Evolutionary conservation across 2,113 vertebrate genomes (phyloP), one percentile per base, ranked within the genome.

Genomic region (Grantiella picta): DNA sequence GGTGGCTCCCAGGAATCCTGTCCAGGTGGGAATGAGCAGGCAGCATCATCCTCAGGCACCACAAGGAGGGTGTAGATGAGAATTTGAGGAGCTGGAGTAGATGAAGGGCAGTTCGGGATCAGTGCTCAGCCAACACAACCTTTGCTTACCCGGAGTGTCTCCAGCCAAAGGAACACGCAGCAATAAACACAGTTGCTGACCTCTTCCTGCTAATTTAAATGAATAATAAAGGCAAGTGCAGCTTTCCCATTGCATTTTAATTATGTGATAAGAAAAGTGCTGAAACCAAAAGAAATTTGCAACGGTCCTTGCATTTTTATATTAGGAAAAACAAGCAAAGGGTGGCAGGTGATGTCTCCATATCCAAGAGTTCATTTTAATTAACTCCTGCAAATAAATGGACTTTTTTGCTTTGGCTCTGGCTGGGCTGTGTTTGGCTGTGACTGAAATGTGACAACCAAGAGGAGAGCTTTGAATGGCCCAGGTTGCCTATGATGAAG

Each of bases 301-400:
- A 86, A 89, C 2, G 4, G 57, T 93, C 70, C 77, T 79, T 83
- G 91, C 80, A 86, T 94, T 92, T 96, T 89, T 95, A 19, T 64
- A 64, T 93, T 42, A 82, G 65, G 54, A 86, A 91, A 82, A 95
- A 77, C 86, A 86, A 95, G 52, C 82, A 82, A 42, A 63, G 78
- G 54, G 40, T 79, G 59, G 65, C 90, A 93, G 93, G 90, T 94
- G 93, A 76, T 63, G 93, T 21, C 53, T 89, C 57, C 54, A 35
- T 47, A 82, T 91, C 81, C 88, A 89, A 63, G 69, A 88, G 82
- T 90, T 94, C 76, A 72, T 87, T 96, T 94, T 85, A 84, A 94
- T 96, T 92, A 88, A 90, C 79, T 93, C 64, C 49, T 18, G 10
- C 52, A 75, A 63, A 75, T 56, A 50, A 82, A 33, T 5, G 75